Evolutionary conservation across 2,797 vertebrate species (phyloP), one percentile per base, ranked within the genome.

Genomic region (Syndactyla subalaris): DNA sequence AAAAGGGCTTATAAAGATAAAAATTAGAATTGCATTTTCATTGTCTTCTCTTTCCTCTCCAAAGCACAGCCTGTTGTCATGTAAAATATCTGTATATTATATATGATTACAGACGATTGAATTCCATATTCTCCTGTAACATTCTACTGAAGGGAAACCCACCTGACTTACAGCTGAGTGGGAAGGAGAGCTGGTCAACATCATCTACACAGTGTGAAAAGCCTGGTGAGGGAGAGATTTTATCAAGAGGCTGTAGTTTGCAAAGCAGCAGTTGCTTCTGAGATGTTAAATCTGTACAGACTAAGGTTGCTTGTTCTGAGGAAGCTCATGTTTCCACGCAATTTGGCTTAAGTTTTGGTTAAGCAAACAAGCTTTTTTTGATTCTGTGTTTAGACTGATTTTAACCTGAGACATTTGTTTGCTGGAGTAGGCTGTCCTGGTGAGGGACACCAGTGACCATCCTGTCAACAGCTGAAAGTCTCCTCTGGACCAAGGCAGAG

Each of bases 31-130:
- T 88, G 45, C 68, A 26, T 85, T 77, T 92, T 51, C 26, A 58
- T 81, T 74, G 46, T 58, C 39, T 88, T 83, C 30, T 39, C 45
- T 49, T 81, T 75, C 13, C 6, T 73, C 4, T 63, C 36, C 26
- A 59, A 36, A 34, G 10, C 32, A 38, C 0, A 2, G 29, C 41
- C 49, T 79, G 26, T 45, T 81, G 66, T 62, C 18, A 87, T 87
- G 41, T 80, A 71, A 94, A 91, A n/a, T 83, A 58, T 38, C 30
- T 74, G 20, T 85, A 6, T 58, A 29, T 46, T 89, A 34, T 70
- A 51, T 85, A 38, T 41, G 55, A 71, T 58, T 71, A 58, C 26
- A n/a, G 29, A 81, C 13, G 4, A 57, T 86, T 62, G 23, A 86
- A 81, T 79, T 76, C 51, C 4, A 3, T n/a, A 3, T 55, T 88